Evolutionary conservation across 2,888 invertebrate species (phyloP), one percentile per base, ranked within the genome.

Genomic region (Reticulitermes lucifugus): DNA sequence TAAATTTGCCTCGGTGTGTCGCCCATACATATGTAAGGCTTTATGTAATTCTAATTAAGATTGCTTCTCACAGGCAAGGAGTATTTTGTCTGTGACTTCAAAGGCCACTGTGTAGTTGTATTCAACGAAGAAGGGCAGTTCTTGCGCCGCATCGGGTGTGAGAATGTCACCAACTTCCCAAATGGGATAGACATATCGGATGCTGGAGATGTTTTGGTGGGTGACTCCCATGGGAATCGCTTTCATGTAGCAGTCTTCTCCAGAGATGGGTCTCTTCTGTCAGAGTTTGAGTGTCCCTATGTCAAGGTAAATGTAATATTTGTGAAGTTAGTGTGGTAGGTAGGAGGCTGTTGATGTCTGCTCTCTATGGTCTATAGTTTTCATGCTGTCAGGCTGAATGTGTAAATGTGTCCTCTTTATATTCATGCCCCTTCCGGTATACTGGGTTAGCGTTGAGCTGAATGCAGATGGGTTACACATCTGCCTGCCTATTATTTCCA

Each of bases 141-240:
- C 92, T 92, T 98, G 89, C 96, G 98, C 88, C 96, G 98, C 88
- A 98, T 99, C 91, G 99, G 98, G 88, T 96, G 96, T 92, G 98
- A 98, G 92, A 97, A 96, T 90, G 95, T 98, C 89, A 99, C 98
- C 89, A 98, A 98, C 92, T 99, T 98, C 91, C 99, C 98, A 10
- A 99, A 98, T 91, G 99, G 99, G 88, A 98, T 99, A 90, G 98
- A 98, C 92, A 98, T 99, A 90, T 98, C 98, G 83, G 98, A 98
- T 91, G 98, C 97, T 83, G 98, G 98, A 75, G 98, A 99, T 91
- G 97, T 99, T 86, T 94, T 99, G 88, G 97, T 99, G 89, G 98
- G 98, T 25, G 98, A 99, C 92, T 98, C 98, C 83, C 98, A 99
- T 91, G 98, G 98, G 79, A 99, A 99, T 93, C 95, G 98, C 89